Evolutionary conservation across 2,113 vertebrate genomes (phyloP).

Genomic region (Silurus meridionalis): DNA sequence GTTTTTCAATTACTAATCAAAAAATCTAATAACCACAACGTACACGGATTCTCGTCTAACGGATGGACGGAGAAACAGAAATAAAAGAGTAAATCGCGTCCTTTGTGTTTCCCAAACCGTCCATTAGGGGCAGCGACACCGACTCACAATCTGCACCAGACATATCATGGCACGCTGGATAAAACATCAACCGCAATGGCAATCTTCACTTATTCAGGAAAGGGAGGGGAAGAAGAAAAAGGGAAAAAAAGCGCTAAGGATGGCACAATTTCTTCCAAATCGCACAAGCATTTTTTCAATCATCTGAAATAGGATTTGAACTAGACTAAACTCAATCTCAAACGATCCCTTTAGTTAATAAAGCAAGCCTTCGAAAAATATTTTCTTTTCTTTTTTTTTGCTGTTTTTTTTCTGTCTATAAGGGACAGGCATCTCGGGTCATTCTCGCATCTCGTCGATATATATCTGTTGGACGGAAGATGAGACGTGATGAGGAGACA

Average conservation of each 20-base stretch:
- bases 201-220: not conserved
- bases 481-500: conserved; percentile 65
- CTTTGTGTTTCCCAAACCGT: conserved; percentile 34
- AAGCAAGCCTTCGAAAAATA: conserved; percentile 40
- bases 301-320: conserved; percentile 23
- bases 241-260: not conserved
- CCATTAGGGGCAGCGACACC: conserved; percentile 56
- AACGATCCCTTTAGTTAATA: conserved; percentile 30
- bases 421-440: conserved; percentile 61
- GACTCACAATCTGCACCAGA: conserved; percentile 45
- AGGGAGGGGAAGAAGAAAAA: not conserved
- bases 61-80: not conserved
- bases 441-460: conserved; percentile 64
- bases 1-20: too few relatives aligned
- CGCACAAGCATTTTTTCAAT: conserved; percentile 23
- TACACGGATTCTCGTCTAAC: not conserved
- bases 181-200: conserved; percentile 16
- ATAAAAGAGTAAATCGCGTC: not conserved
- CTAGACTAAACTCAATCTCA: conserved; percentile 25
- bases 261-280: conserved; percentile 13
- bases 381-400: conserved; percentile 40
- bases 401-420: conserved; percentile 50
- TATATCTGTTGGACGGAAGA: conserved; percentile 65
- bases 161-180: conserved; percentile 57
- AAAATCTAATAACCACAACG: too few relatives aligned